Conservation (phyloP, 2,888 invertebrate genomes). For the Eilema depressum region DNA sequence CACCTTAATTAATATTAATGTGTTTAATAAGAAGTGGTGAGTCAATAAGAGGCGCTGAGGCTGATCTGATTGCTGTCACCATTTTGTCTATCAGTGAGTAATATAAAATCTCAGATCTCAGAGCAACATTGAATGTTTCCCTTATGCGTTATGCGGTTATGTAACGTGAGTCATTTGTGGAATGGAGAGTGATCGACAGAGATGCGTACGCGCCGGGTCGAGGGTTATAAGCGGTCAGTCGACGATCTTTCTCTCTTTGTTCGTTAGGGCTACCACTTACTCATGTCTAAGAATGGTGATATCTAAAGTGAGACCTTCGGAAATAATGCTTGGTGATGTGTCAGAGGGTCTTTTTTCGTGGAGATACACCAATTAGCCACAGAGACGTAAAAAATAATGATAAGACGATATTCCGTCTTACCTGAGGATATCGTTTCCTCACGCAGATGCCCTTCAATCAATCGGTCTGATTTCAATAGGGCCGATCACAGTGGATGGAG, state of each 20-base stretch:
- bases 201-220: conserved; percentile 54
- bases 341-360: too few species aligned
- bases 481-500: background rate
- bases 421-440: too few species aligned
- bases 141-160: conserved; percentile 39
- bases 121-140: conserved; percentile 28
- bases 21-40: background rate
- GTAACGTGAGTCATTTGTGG: conserved; percentile 44
- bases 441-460: too few species aligned
- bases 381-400: too few species aligned
- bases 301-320: background rate
- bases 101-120: conserved; percentile 26
- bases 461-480: too few species aligned
- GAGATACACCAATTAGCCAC: background rate
- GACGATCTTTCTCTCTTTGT: conserved; percentile 52
- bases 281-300: background rate
- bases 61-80: conserved; percentile 12
- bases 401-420: too few species aligned
- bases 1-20: conserved; percentile 8
- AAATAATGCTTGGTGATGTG: too few species aligned
- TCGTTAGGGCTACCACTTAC: conserved; percentile 36
- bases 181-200: conserved; percentile 43
- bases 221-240: conserved; percentile 58
- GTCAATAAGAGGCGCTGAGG: background rate
- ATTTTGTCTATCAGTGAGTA: conserved; percentile 29